Percentiles rank a stretch among this genome's conserved stretches.
Evolutionary conservation across 1,140 invertebrate species (phyloP).

Genomic region (Delia radicum): DNA sequence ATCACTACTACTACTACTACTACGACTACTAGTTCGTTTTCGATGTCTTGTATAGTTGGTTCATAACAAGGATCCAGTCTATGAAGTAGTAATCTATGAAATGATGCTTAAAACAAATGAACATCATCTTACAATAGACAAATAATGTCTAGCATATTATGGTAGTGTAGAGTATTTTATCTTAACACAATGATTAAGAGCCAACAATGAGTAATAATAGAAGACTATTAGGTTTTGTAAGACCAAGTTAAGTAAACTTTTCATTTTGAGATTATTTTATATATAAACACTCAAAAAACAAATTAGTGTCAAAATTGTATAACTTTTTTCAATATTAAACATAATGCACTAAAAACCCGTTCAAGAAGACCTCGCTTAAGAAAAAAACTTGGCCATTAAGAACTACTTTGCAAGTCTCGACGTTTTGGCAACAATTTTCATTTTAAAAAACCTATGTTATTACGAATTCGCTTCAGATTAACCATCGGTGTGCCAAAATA

Average conservation of each 20-base stretch:
- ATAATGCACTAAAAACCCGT: too few relatives aligned
- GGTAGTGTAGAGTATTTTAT: background rate
- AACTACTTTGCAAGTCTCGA: too few relatives aligned
- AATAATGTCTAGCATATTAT: background rate
- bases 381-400: too few relatives aligned
- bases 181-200: conserved; percentile 1
- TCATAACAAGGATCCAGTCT: background rate
- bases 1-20: background rate
- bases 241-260: background rate
- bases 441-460: too few relatives aligned
- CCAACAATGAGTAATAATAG: background rate
- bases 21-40: background rate
- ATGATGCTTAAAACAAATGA: conserved; percentile 1
- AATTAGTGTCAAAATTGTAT: too few relatives aligned
- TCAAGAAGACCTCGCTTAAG: too few relatives aligned
- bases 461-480: too few relatives aligned
- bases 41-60: background rate
- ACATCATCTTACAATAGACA: background rate
- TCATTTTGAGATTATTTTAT: background rate
- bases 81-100: background rate
- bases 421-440: too few relatives aligned
- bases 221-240: background rate
- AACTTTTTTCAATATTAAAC: too few relatives aligned
- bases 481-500: too few relatives aligned
- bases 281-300: too few relatives aligned